phyloP scores from a whole-genome alignment of 2,888 invertebrate genomes.

The Drosophila lutescens region DNA sequence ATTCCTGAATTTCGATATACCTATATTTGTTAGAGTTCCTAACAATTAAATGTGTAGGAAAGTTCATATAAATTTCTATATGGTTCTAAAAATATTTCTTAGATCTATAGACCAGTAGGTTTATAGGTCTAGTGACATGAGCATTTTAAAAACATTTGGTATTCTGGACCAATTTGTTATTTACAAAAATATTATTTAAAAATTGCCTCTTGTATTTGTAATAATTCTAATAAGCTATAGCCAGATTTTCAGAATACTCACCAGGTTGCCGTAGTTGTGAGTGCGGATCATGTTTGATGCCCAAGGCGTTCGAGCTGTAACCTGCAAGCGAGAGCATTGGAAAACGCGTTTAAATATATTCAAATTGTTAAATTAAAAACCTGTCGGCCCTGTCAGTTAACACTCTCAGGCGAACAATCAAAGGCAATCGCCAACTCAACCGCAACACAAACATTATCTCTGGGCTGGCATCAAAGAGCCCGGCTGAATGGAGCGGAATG shows the following conservation, averaged over 20 bases:
- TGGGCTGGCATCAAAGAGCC: slow-evolving; percentile 68
- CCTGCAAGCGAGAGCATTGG: slow-evolving; percentile 86
- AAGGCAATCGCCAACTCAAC: slow-evolving; percentile 69
- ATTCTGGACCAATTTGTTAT: too few relatives aligned
- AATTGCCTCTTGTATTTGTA: background rate
- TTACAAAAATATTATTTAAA: background rate
- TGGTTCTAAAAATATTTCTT: background rate
- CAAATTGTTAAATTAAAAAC: slow-evolving; percentile 26
- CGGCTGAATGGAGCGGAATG: slow-evolving; percentile 20
- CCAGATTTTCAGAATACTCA: slow-evolving; percentile 83
- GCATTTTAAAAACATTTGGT: too few relatives aligned
- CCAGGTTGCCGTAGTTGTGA: slow-evolving; percentile 95
- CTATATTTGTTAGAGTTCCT: too few relatives aligned
- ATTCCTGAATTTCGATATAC: background rate
- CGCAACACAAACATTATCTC: slow-evolving; percentile 73
- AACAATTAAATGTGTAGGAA: too few relatives aligned
- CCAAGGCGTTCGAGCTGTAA: slow-evolving; percentile 92
- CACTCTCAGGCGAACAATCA: slow-evolving; percentile 59
- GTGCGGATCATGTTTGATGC: slow-evolving; percentile 92
- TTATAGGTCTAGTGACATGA: too few relatives aligned
- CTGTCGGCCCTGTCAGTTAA: slow-evolving; percentile 48
- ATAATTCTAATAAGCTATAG: background rate
- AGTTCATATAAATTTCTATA: too few relatives aligned
- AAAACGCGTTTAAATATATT: slow-evolving; percentile 13
- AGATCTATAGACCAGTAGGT: background rate